Percentiles rank a stretch among this genome's conserved stretches.
These are phyloP conservation scores for Cossypha dichroa DNA, from an alignment of 2,797 vertebrate species.

Conservation along the genomic window DNA sequence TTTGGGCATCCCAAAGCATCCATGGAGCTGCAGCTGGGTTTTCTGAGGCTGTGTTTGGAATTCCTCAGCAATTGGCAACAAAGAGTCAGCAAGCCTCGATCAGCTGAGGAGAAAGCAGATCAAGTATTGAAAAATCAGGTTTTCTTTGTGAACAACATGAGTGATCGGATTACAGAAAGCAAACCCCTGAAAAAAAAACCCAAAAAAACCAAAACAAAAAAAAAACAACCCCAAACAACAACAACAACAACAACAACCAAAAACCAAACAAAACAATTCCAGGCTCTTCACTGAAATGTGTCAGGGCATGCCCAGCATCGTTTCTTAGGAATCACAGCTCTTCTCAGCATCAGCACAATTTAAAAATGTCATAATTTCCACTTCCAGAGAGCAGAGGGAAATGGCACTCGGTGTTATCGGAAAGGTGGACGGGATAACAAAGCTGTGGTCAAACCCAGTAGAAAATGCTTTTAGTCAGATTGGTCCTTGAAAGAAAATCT, in stretches of 20 bases:
- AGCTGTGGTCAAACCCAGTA: not conserved
- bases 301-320: rapidly evolving
- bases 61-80: not conserved
- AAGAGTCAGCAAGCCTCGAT: not conserved
- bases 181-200: not conserved
- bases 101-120: not conserved
- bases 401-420: rapidly evolving
- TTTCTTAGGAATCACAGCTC: not conserved
- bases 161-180: not conserved
- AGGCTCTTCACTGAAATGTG: not conserved
- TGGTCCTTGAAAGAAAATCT: not conserved
- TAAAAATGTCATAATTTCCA: rapidly evolving
- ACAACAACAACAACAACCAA: too few species aligned
- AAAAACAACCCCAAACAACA: too few species aligned
- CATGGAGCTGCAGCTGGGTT: rapidly evolving
- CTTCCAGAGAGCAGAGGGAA: not conserved
- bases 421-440: not conserved
- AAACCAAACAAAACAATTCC: not conserved
- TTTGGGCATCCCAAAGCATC: not conserved
- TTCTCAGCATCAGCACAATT: not conserved
- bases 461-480: not conserved
- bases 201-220: too few species aligned
- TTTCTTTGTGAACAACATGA: not conserved
- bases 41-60: not conserved
- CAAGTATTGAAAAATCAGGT: rapidly evolving